These are phyloP conservation scores for Spea hammondii DNA, from an alignment of 2,797 vertebrate genomes.

Conservation along the genomic window DNA sequence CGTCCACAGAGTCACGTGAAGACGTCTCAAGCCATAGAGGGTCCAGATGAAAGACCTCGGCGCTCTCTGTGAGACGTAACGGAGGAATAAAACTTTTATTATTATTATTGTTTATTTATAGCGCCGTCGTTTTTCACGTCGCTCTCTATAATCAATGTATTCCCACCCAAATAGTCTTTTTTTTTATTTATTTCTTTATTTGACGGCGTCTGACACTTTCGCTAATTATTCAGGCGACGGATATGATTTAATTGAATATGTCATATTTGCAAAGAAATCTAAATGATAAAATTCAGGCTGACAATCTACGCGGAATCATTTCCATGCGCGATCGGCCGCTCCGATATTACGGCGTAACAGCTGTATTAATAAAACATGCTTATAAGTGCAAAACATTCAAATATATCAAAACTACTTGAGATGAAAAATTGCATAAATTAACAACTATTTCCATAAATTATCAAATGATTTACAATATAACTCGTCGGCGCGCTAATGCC, in stretches of 20 bases:
- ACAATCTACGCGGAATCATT: constrained; percentile 1
- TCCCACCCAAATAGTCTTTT: too few relatives aligned
- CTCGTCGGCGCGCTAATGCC: constrained; percentile 9
- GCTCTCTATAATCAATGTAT: too few relatives aligned
- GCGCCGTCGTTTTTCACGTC: too few relatives aligned
- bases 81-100: too few relatives aligned
- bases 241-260: neutral
- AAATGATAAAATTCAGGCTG: constrained; percentile 1
- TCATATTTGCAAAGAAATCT: neutral
- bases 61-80: too few relatives aligned
- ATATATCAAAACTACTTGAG: constrained; percentile 32
- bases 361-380: constrained; percentile 36
- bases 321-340: neutral
- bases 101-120: too few relatives aligned
- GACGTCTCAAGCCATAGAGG: too few relatives aligned
- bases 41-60: too few relatives aligned
- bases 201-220: neutral
- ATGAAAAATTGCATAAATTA: constrained; percentile 43
- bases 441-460: constrained; percentile 49
- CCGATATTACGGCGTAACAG: constrained; percentile 10
- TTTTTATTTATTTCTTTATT: too few relatives aligned
- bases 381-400: constrained; percentile 37
- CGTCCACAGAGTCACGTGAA: too few relatives aligned
- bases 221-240: neutral
- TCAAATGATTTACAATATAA: constrained; percentile 28